These are phyloP conservation scores for Stenoptilia bipunctidactyla DNA, from an alignment of 2,888 invertebrate genomes.

Conservation along the genomic window DNA sequence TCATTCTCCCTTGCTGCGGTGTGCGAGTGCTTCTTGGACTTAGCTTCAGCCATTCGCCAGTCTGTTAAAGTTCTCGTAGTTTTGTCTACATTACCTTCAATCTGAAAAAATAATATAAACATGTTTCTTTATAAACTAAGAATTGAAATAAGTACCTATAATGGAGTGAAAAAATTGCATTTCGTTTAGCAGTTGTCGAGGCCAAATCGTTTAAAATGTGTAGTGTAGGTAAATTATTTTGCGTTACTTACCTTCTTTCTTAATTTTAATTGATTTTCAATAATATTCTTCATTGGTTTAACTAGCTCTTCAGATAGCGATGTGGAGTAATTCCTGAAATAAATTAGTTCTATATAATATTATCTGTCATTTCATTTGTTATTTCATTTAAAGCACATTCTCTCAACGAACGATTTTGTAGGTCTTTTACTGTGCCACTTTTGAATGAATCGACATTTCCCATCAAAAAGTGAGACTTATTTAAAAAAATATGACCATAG, in stretches of 20 bases:
- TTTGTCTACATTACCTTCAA: conserved; percentile 87
- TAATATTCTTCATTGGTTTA: conserved; percentile 84
- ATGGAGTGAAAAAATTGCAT: neutral
- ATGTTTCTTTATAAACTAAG: too few relatives aligned
- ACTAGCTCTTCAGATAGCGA: conserved; percentile 89
- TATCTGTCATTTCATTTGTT: neutral
- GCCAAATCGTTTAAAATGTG: too few relatives aligned
- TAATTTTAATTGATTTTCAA: conserved; percentile 79
- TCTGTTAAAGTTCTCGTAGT: conserved; percentile 85
- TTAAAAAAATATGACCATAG: too few relatives aligned
- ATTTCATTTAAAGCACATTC: too few relatives aligned
- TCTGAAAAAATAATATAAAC: conserved; percentile 35
- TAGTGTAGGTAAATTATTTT: too few relatives aligned
- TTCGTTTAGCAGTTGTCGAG: too few relatives aligned
- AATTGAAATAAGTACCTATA: neutral
- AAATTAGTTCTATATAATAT: too few relatives aligned
- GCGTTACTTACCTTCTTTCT: conserved; percentile 75
- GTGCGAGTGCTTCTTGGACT: conserved; percentile 91
- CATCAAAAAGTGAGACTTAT: neutral
- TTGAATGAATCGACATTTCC: neutral
- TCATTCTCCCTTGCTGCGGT: conserved; percentile 91
- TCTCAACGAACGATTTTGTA: too few relatives aligned
- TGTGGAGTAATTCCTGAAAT: conserved; percentile 79
- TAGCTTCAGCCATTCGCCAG: conserved; percentile 88
- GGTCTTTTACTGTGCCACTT: too few relatives aligned